A percentile compares a stretch with the other conserved stretches of the same genome.
Conservation (phyloP, 2,113 vertebrate genomes). For the Leuciscus idus region DNA sequence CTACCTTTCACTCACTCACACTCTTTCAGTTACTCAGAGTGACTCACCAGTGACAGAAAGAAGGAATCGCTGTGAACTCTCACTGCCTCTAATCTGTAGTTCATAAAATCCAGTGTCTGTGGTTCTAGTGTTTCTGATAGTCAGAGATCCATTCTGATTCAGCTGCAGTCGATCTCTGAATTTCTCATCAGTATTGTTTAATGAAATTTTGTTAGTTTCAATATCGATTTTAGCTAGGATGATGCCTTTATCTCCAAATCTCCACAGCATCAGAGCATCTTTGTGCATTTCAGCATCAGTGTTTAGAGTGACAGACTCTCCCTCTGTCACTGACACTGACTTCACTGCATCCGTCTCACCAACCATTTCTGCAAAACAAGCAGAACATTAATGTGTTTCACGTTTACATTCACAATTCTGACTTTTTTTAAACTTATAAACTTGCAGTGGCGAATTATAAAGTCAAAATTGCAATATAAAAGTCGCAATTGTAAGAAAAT, state of each 20-base stretch:
- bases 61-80: not conserved
- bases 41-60: too few species aligned
- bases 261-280: not conserved
- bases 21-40: too few species aligned
- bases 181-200: not conserved
- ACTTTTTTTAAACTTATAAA: too few species aligned
- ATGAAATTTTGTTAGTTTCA: fast-evolving
- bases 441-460: too few species aligned
- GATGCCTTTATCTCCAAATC: not conserved
- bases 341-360: not conserved
- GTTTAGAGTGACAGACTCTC: not conserved
- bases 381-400: too few species aligned
- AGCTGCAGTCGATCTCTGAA: not conserved
- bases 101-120: not conserved
- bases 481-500: too few species aligned
- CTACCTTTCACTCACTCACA: too few species aligned
- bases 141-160: not conserved
- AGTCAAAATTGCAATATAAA: too few species aligned
- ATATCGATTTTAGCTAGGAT: not conserved
- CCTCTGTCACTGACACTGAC: not conserved
- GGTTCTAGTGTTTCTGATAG: not conserved
- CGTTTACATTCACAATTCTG: too few species aligned
- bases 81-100: not conserved
- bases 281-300: not conserved
- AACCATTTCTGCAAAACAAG: not conserved